Base-by-base conservation (phyloP, 2,797 vertebrate genomes). In the Capromys pilorides region DNA sequence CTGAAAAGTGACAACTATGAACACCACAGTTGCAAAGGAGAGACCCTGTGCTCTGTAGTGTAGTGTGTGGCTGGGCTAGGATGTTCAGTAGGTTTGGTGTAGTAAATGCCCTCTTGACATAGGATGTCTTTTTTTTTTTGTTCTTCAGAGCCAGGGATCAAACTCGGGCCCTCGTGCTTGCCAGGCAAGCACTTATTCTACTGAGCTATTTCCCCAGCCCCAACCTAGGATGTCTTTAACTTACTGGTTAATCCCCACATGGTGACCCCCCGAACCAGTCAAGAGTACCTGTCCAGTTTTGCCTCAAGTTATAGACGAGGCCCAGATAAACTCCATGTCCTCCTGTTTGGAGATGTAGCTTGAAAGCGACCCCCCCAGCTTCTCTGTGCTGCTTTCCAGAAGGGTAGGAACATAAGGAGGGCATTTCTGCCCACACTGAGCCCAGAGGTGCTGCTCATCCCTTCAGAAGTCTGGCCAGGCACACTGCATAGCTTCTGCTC, bases 11-110 rank as follows among this genome's bases (percentile, higher is more conserved):
- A 45, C 36, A 36, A 21, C 54, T 21, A 39, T 83, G 59, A 57
- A 1, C 10, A 12, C 0, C 39, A 1, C 4, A 1, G 2, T 49
- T 21, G 4, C 33, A 2, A 26, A 28, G 9, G 26, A n/a, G n/a
- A n/a, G n/a, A n/a, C n/a, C n/a, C n/a, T n/a, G n/a, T 24, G 49
- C 45, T 19, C 66, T 26, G 11, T 33, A 18, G 5, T 41, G 81
- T 31, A 5, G 51, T 31, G 28, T 6, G 12, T 31, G 10, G 64
- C 31, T 59, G 75, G 86, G 39, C 51, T 31, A 36, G 18, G 9
- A 14, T 24, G 6, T 12, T 49, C 24, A 4, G 12, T 14, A 6
- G 24, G 31, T 79, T 86, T 14, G 2, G 36, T n/a, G 49, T 39
- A 66, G 4, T 36, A n/a, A 36, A 4, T 57, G 45, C 28, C 22